phyloP scores from a whole-genome alignment of 2,888 invertebrate genomes.

The Caenorhabditis japonica region DNA sequence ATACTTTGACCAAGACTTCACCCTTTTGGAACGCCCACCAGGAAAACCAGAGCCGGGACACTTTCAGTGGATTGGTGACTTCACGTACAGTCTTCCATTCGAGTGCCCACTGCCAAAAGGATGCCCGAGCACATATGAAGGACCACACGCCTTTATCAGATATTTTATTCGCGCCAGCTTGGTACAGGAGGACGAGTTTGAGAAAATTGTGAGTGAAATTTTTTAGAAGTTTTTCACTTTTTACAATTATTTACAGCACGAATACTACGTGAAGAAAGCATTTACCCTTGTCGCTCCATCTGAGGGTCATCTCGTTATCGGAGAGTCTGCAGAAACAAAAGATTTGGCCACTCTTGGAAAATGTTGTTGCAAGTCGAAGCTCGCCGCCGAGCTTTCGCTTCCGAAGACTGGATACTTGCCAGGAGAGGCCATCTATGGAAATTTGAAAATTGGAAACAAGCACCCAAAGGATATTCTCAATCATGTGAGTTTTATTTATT shows the following conservation, averaged over 20 bases:
- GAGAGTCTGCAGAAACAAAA: conserved; percentile 62
- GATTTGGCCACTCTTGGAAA: conserved; percentile 70
- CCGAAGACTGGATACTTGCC: conserved; percentile 72
- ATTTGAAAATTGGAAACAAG: conserved; percentile 65
- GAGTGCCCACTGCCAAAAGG: conserved; percentile 74
- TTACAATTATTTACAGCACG: conserved; percentile 58
- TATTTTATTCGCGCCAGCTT: conserved; percentile 73
- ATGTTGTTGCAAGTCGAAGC: conserved; percentile 72
- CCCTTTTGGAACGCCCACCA: conserved; percentile 76
- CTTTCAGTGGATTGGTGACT: conserved; percentile 74
- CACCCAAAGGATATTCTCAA: conserved; percentile 64
- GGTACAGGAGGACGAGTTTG: conserved; percentile 66
- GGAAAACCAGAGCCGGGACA: conserved; percentile 74
- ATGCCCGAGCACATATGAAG: conserved; percentile 74
- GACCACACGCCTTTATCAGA: conserved; percentile 73
- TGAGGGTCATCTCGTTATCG: conserved; percentile 63
- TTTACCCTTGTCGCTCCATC: conserved; percentile 69
- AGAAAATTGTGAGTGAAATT: conserved; percentile 38
- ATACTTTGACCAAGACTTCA: conserved; percentile 75
- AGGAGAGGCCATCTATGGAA: conserved; percentile 70
- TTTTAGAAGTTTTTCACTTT: neutral
- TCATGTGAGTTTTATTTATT: conserved; percentile 40
- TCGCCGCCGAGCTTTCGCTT: conserved; percentile 67
- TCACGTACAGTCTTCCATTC: conserved; percentile 73
- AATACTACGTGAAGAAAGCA: conserved; percentile 72